Evolutionary conservation across 2,888 invertebrate genomes (phyloP), one percentile per base, ranked within the genome.

Genomic region (Epirrita christyi): DNA sequence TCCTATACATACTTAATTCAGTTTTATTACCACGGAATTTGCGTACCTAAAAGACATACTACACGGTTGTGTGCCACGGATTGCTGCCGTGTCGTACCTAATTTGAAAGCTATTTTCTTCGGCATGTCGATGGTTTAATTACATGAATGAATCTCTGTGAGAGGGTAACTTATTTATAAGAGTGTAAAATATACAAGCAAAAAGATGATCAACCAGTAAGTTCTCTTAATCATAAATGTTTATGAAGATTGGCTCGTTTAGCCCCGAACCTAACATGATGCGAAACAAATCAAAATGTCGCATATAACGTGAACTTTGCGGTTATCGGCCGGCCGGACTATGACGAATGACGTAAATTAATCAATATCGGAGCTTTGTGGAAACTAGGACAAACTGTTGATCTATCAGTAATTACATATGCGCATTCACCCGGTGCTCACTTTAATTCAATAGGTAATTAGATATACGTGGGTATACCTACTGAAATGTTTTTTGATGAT

Each of bases 361-460:
- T 61, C 57, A 57, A 63, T 63, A 59, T 38, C 48, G 15, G 28
- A 13, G 47, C 42, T 46, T 43, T 48, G 41, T 50, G 32, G 27
- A 55, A 61, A 58, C 47, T 55, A 44, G 51, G 11, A 13, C 60
- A 41, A 59, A 64, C 62, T 63, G 68, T 59, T 63, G 56, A 61
- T 63, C 56, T 60, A 55, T 55, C 55, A 47, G 36, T 48, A 46
- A 49, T 55, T 50, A 55, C 42, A 52, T 44, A 52, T 44, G 47
- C 55, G 42, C 56, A 59, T 59, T 59, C 59, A 47, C 53, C 13
- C 13, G 10, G 37, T 7, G 14, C n/a, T 28, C 43, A 8, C 40
- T 38, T 15, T 40, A 42, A 51, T 58, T 52, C 27, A 45, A 6
- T 6, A 13, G 13, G n/a, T n/a, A n/a, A n/a, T n/a, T n/a, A n/a